Base-by-base conservation (phyloP, 2,797 vertebrate genomes). In the Nothura maculosa region DNA sequence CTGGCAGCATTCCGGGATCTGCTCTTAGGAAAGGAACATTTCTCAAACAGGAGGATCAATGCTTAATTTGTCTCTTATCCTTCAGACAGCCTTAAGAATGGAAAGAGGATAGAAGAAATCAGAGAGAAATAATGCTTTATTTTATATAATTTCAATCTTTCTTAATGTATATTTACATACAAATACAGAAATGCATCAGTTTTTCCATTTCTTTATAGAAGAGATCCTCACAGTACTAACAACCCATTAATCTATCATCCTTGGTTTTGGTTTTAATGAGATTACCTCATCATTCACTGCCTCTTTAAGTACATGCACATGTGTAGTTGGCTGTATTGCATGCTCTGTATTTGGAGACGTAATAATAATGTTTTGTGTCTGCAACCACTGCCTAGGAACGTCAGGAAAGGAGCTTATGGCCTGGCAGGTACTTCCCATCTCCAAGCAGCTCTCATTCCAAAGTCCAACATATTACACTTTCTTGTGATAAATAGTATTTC, bases 141-240 rank as follows among this genome's bases (percentile, higher is more conserved):
- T 54, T 42, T 28, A 28, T 18, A 2, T 22, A 45, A 40, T 70
- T 70, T n/a, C 8, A 2, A 48, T 38, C 2, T 48, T 4, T 0
- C 38, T 58, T 67, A 5, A 8, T 6, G 3, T 48, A 36, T 45
- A 25, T 67, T 66, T 64, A 25, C 6, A 30, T 6, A 20, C 6
- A 1, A 0, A 0, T 40, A 21, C 27, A 32, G 15, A 57, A 0
- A 0, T 7, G 14, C 5, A 3, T 32, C 6, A 9, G 2, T 32
- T 6, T 32, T 93, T 73, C 32, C 58, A 3, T 52, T 27, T 38
- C 18, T 19, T 85, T 6, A 8, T 34, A 3, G 32, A 57, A 55
- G 52, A 76, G 91, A 69, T 15, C 20, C 21, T 62, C 2, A 1
- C 16, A 30, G 34, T 34, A 14, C 42, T 67, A 6, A 0, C 25